A percentile compares a stretch with the other conserved stretches of the same genome.
Conservation (phyloP, 2,888 invertebrate genomes). For the Chrysolina americana region DNA sequence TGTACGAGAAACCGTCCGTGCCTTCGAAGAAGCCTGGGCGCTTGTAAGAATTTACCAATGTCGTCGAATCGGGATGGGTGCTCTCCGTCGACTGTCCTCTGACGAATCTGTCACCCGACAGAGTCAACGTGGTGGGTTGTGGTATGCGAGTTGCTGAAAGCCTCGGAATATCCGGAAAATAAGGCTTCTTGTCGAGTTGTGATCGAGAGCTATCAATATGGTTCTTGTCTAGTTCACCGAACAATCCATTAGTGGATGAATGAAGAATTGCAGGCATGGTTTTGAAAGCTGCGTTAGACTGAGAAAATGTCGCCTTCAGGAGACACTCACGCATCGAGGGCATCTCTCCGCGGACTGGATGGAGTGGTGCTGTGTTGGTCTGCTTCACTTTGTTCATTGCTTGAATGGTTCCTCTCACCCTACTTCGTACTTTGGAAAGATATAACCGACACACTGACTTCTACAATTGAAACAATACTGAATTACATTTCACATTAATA, state of each 20-base stretch:
- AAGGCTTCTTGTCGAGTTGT: slow-evolving; percentile 69
- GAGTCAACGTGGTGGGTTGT: slow-evolving; percentile 92
- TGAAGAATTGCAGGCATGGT: slow-evolving; percentile 56
- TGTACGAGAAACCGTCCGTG: slow-evolving; percentile 67
- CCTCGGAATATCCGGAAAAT: slow-evolving; percentile 78
- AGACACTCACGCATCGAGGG: slow-evolving; percentile 61
- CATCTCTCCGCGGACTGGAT: slow-evolving; percentile 62
- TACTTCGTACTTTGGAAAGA: too few species aligned
- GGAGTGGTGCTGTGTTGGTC: slow-evolving; percentile 48
- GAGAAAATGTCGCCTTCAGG: slow-evolving; percentile 62
- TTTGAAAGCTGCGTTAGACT: slow-evolving; percentile 61
- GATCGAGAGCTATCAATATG: slow-evolving; percentile 69
- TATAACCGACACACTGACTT: too few species aligned
- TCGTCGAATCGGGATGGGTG: slow-evolving; percentile 82
- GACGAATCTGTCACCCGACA: slow-evolving; percentile 86
- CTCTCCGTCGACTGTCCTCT: slow-evolving; percentile 86
- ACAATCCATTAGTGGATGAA: slow-evolving; percentile 61
- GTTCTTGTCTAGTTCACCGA: slow-evolving; percentile 65
- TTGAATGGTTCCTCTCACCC: too few species aligned
- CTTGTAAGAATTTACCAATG: slow-evolving; percentile 72
- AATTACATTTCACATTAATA: too few species aligned
- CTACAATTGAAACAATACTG: too few species aligned
- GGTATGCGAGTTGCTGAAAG: slow-evolving; percentile 78
- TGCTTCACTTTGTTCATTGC: slow-evolving; percentile 76
- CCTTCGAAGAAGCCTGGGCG: slow-evolving; percentile 77